These are phyloP conservation scores for Chelidonichthys spinosus DNA, from an alignment of 2,797 vertebrate genomes.

Conservation along the genomic window DNA sequence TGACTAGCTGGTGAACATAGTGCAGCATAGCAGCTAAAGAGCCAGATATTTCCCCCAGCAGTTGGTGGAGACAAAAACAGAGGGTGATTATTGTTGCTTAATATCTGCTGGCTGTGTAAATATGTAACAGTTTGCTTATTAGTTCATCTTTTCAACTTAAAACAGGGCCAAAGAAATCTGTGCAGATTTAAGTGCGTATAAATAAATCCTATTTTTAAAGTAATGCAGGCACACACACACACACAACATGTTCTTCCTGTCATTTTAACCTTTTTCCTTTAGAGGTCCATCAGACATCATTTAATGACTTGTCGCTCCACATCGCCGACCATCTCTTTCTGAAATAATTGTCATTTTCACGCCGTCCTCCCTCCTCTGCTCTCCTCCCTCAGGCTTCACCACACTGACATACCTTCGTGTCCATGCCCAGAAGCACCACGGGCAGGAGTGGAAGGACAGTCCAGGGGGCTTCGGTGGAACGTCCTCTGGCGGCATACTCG, in stretches of 20 bases:
- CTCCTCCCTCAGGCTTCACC: constrained; percentile 87
- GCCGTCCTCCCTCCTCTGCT: background rate
- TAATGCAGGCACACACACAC: background rate
- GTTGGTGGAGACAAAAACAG: background rate
- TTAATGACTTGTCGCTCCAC: background rate
- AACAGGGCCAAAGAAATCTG: background rate
- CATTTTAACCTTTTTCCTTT: background rate
- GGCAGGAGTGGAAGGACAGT: constrained; percentile 92
- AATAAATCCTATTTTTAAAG: background rate
- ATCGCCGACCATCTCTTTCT: background rate
- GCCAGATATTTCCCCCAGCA: background rate
- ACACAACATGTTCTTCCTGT: background rate
- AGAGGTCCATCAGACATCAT: background rate
- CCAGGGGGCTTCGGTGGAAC: constrained; percentile 88
- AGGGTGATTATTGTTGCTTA: background rate
- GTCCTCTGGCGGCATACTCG: constrained; percentile 76
- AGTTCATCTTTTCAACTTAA: background rate
- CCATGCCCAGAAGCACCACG: constrained; percentile 95
- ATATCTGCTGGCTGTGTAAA: background rate
- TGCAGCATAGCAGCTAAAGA: background rate
- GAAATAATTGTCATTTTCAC: background rate
- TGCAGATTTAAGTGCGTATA: background rate
- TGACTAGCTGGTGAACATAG: background rate
- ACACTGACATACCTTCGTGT: constrained; percentile 94
- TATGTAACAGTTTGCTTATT: no score